A percentile compares a stretch with the other conserved stretches of the same genome.
Conservation (phyloP, 2,113 vertebrate species). For the Terrapene triunguis region DNA sequence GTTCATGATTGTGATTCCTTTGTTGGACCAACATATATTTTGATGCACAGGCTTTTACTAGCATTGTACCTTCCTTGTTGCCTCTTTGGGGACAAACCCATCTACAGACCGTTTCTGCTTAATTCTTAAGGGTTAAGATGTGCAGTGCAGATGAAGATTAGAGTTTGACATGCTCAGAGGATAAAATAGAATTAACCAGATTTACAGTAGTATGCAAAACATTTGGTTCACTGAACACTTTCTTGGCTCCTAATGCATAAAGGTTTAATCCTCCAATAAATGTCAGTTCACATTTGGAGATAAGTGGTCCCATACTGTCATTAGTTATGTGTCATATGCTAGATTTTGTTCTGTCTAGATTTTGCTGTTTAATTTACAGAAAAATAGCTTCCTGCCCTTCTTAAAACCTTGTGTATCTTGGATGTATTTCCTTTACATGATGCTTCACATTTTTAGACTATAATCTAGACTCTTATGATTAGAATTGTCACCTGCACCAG, state of each 20-base stretch:
- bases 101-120: not conserved
- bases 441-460: not conserved
- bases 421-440: not conserved
- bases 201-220: not conserved
- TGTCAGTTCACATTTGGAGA: not conserved
- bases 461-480: not conserved
- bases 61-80: fast-evolving
- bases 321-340: not conserved
- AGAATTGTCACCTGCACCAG: not conserved
- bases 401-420: not conserved
- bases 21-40: fast-evolving
- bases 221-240: not conserved
- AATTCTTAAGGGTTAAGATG: fast-evolving
- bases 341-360: not conserved
- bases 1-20: not conserved
- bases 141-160: not conserved
- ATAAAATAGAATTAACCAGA: fast-evolving
- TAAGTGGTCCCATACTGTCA: not conserved
- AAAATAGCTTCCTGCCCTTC: not conserved
- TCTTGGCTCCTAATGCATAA: fast-evolving
- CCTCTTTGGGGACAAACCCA: not conserved
- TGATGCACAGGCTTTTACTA: fast-evolving
- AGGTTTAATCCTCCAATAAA: not conserved
- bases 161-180: not conserved
- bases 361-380: not conserved